Conservation (phyloP, 2,113 vertebrate species). For the Upupa epops region DNA sequence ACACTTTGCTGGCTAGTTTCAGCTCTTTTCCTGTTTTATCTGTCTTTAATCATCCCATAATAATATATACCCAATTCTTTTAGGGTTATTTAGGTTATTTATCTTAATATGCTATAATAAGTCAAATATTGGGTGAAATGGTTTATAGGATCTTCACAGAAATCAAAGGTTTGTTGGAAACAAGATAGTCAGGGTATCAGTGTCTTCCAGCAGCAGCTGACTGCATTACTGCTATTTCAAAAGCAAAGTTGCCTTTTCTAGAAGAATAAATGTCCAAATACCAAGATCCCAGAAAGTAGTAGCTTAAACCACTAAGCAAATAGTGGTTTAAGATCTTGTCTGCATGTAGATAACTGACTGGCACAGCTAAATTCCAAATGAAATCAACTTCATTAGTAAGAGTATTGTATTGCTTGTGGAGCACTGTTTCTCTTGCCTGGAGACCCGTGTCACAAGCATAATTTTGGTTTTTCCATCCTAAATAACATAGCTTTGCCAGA, state of each 20-base stretch:
- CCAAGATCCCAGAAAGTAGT: neutral
- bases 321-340: neutral
- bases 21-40: neutral
- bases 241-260: neutral
- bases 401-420: neutral
- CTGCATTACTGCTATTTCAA: neutral
- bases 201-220: neutral
- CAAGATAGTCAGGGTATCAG: neutral
- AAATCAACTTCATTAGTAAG: neutral
- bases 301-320: neutral
- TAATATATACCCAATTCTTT: neutral
- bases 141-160: neutral
- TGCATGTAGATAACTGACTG: neutral
- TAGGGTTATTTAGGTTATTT: neutral
- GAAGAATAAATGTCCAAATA: neutral
- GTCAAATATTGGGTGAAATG: neutral
- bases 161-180: neutral
- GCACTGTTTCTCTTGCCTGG: neutral
- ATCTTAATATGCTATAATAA: neutral
- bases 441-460: neutral
- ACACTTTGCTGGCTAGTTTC: neutral
- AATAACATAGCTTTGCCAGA: neutral
- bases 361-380: neutral
- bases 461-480: neutral
- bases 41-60: neutral